phyloP scores from a whole-genome alignment of 2,113 vertebrate genomes.

The Hipposideros armiger region DNA sequence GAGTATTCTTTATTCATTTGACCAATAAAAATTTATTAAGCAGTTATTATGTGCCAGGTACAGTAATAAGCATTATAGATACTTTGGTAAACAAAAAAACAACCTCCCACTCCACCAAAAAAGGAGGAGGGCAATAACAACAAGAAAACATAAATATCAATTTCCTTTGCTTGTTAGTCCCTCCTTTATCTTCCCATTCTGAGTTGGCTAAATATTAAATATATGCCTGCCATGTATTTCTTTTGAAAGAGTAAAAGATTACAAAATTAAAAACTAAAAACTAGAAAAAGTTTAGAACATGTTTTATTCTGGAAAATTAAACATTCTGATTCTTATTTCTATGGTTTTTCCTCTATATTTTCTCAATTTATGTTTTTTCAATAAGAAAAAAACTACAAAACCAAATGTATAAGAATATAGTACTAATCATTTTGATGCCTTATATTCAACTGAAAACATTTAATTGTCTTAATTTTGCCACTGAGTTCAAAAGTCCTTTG shows the following conservation, averaged over 20 bases:
- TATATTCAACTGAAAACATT: not conserved
- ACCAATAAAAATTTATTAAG: slow-evolving; percentile 43
- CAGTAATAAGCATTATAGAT: not conserved
- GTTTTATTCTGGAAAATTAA: slow-evolving; percentile 52
- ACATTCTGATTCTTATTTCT: slow-evolving; percentile 12
- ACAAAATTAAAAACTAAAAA: slow-evolving; percentile 50
- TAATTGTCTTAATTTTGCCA: slow-evolving; percentile 2
- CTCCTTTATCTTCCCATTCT: not conserved
- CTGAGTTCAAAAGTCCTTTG: slow-evolving; percentile 9
- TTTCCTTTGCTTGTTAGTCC: not conserved
- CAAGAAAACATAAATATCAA: not conserved
- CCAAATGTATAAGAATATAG: not conserved
- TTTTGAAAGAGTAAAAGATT: not conserved
- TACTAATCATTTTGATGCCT: not conserved
- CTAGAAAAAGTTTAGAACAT: not conserved
- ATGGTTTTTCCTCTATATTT: not conserved
- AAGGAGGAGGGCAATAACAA: too few relatives aligned
- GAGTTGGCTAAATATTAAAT: not conserved
- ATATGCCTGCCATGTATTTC: not conserved
- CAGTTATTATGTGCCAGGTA: not conserved
- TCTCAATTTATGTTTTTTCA: not conserved
- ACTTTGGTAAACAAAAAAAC: not conserved
- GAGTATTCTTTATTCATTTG: not conserved
- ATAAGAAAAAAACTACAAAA: not conserved
- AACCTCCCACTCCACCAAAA: not conserved